Evolutionary conservation across 2,888 invertebrate species (phyloP), one percentile per base, ranked within the genome.

Genomic region (Drosophila maculinotata): DNA sequence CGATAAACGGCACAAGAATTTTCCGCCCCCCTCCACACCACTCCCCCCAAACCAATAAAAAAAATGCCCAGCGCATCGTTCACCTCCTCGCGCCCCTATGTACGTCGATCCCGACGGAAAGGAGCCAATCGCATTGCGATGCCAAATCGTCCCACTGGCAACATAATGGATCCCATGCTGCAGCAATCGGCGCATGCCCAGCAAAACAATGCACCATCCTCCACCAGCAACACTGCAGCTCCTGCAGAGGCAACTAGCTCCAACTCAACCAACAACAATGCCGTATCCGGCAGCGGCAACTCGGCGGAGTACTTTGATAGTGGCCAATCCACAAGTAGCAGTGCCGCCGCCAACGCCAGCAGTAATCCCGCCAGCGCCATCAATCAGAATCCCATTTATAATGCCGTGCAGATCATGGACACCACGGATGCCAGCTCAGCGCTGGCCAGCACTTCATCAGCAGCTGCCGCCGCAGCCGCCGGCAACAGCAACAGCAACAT

Each of bases 31-130:
- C 26, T 41, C 38, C 9, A 23, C 6, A 7, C 4, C 36, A 2
- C 38, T 39, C 52, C 42, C 36, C 36, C 5, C 20, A 14, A 12
- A 25, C 51, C 9, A n/a, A 26, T 20, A 10, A 17, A 20, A 8
- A 90, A 89, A 80, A 91, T 97, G 97, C 97, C 97, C 94, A 97
- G 97, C 94, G 97, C 97, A 93, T 97, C 97, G 92, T 97, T 97
- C 93, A 96, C 96, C 92, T 96, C 97, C 93, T 96, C 96, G 93
- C 95, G 97, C 94, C 96, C 96, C 93, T 97, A 96, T 93, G 95
- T 96, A 91, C 95, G 97, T 92, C 95, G 97, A 93, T 97, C 97
- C 92, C 94, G 97, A 92, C 95, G 97, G 93, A 97, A 97, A 95
- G 96, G 96, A 92, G 96, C 95, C 89, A 96, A 96, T 93, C 94